Base-by-base conservation (phyloP, 1,140 invertebrate genomes). In the Sitophilus oryzae region DNA sequence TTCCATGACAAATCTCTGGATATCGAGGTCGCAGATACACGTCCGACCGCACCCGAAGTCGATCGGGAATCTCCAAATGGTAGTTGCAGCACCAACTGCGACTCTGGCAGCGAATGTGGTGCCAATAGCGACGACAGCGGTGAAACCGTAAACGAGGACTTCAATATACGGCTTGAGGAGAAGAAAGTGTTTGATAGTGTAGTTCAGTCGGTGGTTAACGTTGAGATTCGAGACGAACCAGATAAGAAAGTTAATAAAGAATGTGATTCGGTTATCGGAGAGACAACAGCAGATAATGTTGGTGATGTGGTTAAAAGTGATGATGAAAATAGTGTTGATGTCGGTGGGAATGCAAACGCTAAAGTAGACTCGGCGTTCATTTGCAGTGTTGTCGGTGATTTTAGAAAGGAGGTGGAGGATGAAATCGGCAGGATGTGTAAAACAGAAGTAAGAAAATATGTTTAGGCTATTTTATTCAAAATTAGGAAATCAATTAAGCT, bases 1-100 rank as follows among this genome's bases (percentile, higher is more conserved):
- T 79, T 80, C 58, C 80, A 82, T 63, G 77, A 81, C 53, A 80
- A 81, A 55, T 74, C 78, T 0, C 78, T 79, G 42, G 75, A 77
- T 60, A 74, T 79, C 56, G 63, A 62, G 20, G 58, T 58, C 2
- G 47, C 3, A 10, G 6, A 36, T 3, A 11, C 4, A 6, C 14
- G 14, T 38, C 47, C 34, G 8, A 47, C 10, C 19, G 35, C 25
- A 1, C 11, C 25, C 3, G 47, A 21, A 11, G n/a, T 6, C 2
- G 15, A 18, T 10, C 36, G 14, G 16, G 42, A 34, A 18, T 44
- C 50, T 9, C 43, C 37, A 11, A 55, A 35, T 34, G 43, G 30
- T 19, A 40, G 30, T 21, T 11, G 22, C 21, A 48, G 43, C 16
- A 16, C 34, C 3, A 46, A 46, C 44, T 34, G 30, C 44, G 30